phyloP scores from a whole-genome alignment of 2,888 invertebrate genomes.

The Clistopyga incitator region DNA sequence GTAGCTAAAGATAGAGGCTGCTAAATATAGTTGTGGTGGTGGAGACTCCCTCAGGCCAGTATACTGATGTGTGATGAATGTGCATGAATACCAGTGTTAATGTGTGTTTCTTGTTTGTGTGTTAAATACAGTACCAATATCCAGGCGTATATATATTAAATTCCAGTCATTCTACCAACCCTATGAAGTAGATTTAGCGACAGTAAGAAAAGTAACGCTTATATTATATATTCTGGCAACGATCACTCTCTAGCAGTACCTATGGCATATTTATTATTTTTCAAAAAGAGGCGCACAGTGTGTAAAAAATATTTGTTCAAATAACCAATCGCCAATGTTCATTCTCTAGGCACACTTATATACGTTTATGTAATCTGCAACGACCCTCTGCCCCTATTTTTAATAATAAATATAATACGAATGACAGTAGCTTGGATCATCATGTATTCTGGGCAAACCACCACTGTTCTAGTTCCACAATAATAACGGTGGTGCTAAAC shows the following conservation, averaged over 20 bases:
- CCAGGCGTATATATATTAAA: conserved; percentile 53
- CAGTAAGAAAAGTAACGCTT: conserved; percentile 56
- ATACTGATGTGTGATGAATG: conserved; percentile 43
- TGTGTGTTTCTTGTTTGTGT: conserved; percentile 59
- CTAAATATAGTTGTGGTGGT: conserved; percentile 77
- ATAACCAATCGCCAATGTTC: conserved; percentile 19
- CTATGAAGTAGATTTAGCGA: conserved; percentile 48
- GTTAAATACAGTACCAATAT: conserved; percentile 54
- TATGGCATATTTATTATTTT: conserved; percentile 32
- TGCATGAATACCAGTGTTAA: conserved; percentile 29
- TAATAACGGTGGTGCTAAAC: conserved; percentile 64
- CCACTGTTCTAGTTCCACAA: conserved; percentile 66
- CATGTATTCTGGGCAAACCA: conserved; percentile 23
- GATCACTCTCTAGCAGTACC: conserved; percentile 46
- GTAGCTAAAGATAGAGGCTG: conserved; percentile 78
- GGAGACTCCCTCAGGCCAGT: conserved; percentile 70
- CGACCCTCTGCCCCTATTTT: conserved; percentile 45
- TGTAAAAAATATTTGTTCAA: not conserved
- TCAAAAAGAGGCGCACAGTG: conserved; percentile 33
- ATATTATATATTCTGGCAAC: conserved; percentile 36
- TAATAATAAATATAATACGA: conserved; percentile 40
- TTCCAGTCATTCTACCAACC: conserved; percentile 45
- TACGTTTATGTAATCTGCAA: conserved; percentile 46
- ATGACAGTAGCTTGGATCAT: conserved; percentile 53
- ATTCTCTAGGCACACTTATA: conserved; percentile 51